Evolutionary conservation across 1,140 invertebrate genomes (phyloP), one percentile per base, ranked within the genome.

Genomic region (Plutomurus gul): DNA sequence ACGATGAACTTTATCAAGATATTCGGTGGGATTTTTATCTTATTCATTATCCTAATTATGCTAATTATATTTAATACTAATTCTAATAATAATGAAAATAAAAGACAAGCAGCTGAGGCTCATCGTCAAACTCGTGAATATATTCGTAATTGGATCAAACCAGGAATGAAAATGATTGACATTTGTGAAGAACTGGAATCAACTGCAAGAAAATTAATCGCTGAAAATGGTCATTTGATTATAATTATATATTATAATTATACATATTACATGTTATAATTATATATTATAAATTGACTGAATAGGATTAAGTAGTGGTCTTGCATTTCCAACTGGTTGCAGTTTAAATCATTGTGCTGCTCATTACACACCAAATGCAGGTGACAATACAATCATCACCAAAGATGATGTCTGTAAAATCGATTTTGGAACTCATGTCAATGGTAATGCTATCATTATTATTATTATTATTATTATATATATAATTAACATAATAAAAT

Each of bases 361-460:
- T 77, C 98, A 99, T 88, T 99, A 99, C 85, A 99, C 98, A 18
- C 98, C 98, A 51, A 99, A 99, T 88, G 95, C 95, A 80, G 98
- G 98, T 16, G 98, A 99, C 87, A 89, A 91, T 3, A 99, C 97
- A 0, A 96, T 99, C 22, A 89, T 99, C 16, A 90, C 94, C 81
- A 95, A 96, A 85, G 96, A 99, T 86, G 98, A 99, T 88, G 97
- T 99, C 3, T 97, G 97, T 75, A 99, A 99, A 88, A 98, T 99
- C 85, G 98, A 99, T 88, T 99, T 99, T 89, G 98, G 98, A 74
- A 98, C 97, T 36, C 98, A 99, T 87, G 96, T 99, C 56, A 99
- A 99, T 88, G 98, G 92, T 90, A 70, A 47, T 7, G 18, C 65
- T 49, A 37, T 47, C 72, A 16, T 16, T 4, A 37, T 43, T 43